Base-by-base conservation (phyloP, 1,140 invertebrate species). In the Phthorimaea operculella region DNA sequence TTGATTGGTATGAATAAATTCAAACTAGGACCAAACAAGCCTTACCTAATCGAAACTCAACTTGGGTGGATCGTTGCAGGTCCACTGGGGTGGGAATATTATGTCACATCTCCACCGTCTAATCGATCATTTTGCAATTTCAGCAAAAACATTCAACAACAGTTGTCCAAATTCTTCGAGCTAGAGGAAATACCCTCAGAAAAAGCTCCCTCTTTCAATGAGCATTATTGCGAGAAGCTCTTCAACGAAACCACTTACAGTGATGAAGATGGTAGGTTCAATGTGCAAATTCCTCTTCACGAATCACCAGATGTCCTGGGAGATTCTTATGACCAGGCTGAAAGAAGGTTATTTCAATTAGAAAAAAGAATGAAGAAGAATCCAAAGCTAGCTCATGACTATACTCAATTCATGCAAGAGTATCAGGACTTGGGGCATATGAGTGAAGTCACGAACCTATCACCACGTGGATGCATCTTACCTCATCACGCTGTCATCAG, bases 401-500 rank as follows among this genome's bases (percentile, higher is more conserved):
- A 83, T 52, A 42, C 52, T 0, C 15, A 66, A 34, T 81, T 76
- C 53, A 74, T 85, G 62, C 12, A 55, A 2, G 80, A 85, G 58
- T 85, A 83, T 55, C 36, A 74, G 28, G 14, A 53, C 0, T 42
- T 86, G 5, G 73, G 71, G 28, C 80, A 84, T 57, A 80, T 84
- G 73, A 57, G 55, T 48, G 55, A 60, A 45, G 39, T 51, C 12
- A 17, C 16, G 15, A 34, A 42, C 6, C 44, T 18, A 53, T n/a
- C n/a, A n/a, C 36, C 33, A 51, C 34, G 39, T 36, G 45, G 36
- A 12, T 64, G 56, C 39, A 59, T 61, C 54, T 49, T 64, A 21
- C 68, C 72, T 33, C 76, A 83, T 61, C 73, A 81, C 58, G 66
- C 59, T 28, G 71, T 77, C 9, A 50, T 74, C 8, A 67, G 62